Conservation (phyloP, 92 coral and sea anemone genomes). For the Virgularia gustaviana region DNA sequence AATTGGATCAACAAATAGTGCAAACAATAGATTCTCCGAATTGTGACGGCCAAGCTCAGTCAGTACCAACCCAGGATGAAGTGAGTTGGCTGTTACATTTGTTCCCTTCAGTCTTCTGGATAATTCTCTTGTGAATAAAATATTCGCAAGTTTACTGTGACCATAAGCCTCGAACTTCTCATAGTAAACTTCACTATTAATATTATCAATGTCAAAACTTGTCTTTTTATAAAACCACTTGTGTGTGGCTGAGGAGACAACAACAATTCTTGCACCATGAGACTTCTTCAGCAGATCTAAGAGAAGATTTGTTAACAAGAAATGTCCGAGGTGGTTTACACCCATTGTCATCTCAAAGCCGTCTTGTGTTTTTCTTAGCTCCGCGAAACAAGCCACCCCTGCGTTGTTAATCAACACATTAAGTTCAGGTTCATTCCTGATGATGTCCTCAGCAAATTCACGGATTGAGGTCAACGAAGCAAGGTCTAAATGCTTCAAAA, state of each 20-base stretch:
- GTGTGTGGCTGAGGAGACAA: slow-evolving; percentile 61
- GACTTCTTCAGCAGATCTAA: slow-evolving; percentile 65
- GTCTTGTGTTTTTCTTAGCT: slow-evolving; percentile 57
- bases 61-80: slow-evolving; percentile 69
- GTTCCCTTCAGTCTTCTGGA: slow-evolving; percentile 72
- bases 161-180: slow-evolving; percentile 44
- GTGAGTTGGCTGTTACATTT: slow-evolving; percentile 63
- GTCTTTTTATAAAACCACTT: slow-evolving; percentile 18
- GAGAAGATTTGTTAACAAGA: slow-evolving; percentile 70
- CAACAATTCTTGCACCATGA: slow-evolving; percentile 64
- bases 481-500: slow-evolving; percentile 63
- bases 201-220: slow-evolving; percentile 42
- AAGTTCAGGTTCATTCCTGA: slow-evolving; percentile 60
- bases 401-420: slow-evolving; percentile 83
- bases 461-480: slow-evolving; percentile 74
- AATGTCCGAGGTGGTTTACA: slow-evolving; percentile 82
- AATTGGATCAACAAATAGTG: too few relatives aligned
- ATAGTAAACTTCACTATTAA: slow-evolving; percentile 60
- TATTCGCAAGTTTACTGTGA: slow-evolving; percentile 77
- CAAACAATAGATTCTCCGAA: too few relatives aligned
- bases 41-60: too few relatives aligned
- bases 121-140: slow-evolving; percentile 75
- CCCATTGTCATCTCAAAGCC: slow-evolving; percentile 86
- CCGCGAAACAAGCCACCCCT: slow-evolving; percentile 56
- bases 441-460: slow-evolving; percentile 63